These are phyloP conservation scores for Phalacrocorax carbo DNA, from an alignment of 2,113 vertebrate genomes.

Conservation along the genomic window DNA sequence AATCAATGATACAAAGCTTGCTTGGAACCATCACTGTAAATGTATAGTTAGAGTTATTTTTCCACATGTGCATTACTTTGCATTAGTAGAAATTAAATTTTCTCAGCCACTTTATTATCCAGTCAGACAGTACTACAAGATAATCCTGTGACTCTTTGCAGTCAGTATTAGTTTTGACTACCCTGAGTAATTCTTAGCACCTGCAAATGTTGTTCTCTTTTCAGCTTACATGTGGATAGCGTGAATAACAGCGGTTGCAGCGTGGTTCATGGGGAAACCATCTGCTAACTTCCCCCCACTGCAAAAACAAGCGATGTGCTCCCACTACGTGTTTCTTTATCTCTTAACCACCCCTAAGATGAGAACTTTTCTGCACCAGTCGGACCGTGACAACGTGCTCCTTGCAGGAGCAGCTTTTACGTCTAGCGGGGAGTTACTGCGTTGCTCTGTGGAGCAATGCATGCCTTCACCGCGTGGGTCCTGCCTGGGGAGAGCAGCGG, in stretches of 20 bases:
- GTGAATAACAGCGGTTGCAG: not conserved
- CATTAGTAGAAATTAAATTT: conserved; percentile 12
- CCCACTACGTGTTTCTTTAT: not conserved
- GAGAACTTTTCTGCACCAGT: not conserved
- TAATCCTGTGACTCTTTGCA: not conserved
- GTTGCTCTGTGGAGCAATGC: not conserved
- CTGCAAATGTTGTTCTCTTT: not conserved
- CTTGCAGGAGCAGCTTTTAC: not conserved
- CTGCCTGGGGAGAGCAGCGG: not conserved
- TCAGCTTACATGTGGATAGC: not conserved
- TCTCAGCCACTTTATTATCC: not conserved
- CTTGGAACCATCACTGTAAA: not conserved
- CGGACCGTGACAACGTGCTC: fast-evolving
- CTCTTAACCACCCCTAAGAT: not conserved
- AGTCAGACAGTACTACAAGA: not conserved
- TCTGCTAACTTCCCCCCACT: not conserved
- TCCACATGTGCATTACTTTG: not conserved
- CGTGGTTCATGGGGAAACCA: not conserved
- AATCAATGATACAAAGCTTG: not conserved
- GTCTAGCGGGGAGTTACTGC: not conserved
- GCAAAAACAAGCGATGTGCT: not conserved
- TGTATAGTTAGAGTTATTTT: not conserved
- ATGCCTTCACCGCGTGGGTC: fast-evolving
- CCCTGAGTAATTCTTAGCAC: not conserved
- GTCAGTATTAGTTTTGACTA: not conserved